Evolutionary conservation across 92 coral and sea anemone species (phyloP).

Genomic region (Epizoanthus illoricatus): DNA sequence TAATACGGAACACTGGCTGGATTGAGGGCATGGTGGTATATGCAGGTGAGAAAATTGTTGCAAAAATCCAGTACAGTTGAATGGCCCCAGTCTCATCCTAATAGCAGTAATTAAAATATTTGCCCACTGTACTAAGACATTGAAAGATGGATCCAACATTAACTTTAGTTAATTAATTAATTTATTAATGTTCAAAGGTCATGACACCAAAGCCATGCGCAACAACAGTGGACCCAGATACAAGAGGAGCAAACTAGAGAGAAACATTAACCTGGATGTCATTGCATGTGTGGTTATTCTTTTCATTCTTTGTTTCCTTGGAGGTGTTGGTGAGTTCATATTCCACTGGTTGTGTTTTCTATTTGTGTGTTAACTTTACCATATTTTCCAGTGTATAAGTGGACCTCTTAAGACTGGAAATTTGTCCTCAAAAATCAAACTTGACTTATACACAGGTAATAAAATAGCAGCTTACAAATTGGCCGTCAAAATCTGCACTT

Average conservation of each 20-base stretch:
- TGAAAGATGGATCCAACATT: neutral
- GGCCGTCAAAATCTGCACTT: too few relatives aligned
- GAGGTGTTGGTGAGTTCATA: slow-evolving; percentile 78
- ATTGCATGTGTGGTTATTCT: slow-evolving; percentile 94
- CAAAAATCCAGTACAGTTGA: neutral
- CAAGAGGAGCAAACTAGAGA: slow-evolving; percentile 94
- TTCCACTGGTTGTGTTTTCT: neutral
- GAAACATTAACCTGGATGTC: slow-evolving; percentile 89
- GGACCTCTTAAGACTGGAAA: too few relatives aligned
- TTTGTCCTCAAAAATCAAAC: too few relatives aligned
- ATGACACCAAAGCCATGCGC: slow-evolving; percentile 98
- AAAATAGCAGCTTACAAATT: too few relatives aligned
- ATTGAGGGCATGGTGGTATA: slow-evolving; percentile 95
- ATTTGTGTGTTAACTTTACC: too few relatives aligned
- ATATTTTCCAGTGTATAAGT: too few relatives aligned
- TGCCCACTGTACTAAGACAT: neutral
- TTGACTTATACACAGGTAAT: too few relatives aligned
- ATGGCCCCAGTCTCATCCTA: too few relatives aligned
- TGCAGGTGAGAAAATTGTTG: slow-evolving; percentile 73
- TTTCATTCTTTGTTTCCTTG: slow-evolving; percentile 83
- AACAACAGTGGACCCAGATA: slow-evolving; percentile 99
- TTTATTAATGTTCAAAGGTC: slow-evolving; percentile 60
- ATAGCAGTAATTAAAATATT: neutral
- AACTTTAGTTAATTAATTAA: neutral
- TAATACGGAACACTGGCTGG: slow-evolving; percentile 89